Base-by-base conservation (phyloP, 1,140 invertebrate species). In the Pararge aegeria region DNA sequence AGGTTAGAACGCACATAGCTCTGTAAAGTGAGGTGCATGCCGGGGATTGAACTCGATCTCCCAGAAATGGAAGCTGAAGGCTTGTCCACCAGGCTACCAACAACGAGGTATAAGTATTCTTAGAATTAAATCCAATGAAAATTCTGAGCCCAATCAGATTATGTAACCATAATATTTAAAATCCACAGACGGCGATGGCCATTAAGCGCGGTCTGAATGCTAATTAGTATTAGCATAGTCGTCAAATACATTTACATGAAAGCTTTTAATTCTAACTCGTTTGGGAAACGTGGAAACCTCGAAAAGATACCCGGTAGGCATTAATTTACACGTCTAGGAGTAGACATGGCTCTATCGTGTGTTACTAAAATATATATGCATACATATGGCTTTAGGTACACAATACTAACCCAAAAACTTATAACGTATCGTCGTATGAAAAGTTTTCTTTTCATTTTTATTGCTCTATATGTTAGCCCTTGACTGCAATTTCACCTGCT, bases 191-290 rank as follows among this genome's bases (percentile, higher is more conserved):
- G 30, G 30, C 30, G 7, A 27, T 27, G 27, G 27, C 27, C 27
- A 27, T n/a, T 10, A 34, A 0, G 30, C 2, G 30, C 30, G 30
- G 9, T 7, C 9, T 12, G 30, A 34, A 34, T 34, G 30, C 30
- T 34, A 34, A 34, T 34, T 34, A 34, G 10, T 34, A 34, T 34
- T 34, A 12, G 30, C 30, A 34, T 34, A 34, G 0, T 34, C 30
- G 30, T 34, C 30, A 34, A 34, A 34, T 34, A 34, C 30, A 34
- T 34, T 34, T 34, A 34, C 30, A 34, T 34, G 30, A 34, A 34
- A 34, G 30, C 30, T 34, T 34, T 34, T 34, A 34, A 34, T 4
- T 34, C 30, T 34, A 34, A 34, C 30, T 34, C 30, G 30, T 34
- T 34, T 34, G 30, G 30, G 30, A 2, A 34, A 34, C 30, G 30